These are phyloP conservation scores for Setophaga kirtlandii DNA, from an alignment of 2,113 vertebrate genomes.

Conservation along the genomic window DNA sequence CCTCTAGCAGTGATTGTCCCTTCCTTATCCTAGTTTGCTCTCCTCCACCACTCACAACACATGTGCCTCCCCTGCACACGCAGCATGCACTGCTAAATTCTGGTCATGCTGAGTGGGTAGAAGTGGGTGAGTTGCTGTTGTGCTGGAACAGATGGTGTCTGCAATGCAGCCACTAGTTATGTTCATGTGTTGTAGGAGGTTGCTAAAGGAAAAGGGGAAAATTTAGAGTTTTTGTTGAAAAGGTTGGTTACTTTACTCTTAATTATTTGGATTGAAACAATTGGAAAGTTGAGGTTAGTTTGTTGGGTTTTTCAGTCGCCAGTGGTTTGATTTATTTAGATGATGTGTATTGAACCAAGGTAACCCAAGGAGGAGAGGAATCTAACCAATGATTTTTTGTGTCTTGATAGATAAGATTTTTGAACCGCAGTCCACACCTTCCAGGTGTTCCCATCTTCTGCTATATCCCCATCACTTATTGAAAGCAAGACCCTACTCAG, in stretches of 20 bases:
- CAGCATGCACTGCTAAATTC: slow-evolving; percentile 2
- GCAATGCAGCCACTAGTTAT: slow-evolving; percentile 34
- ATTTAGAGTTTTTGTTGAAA: not conserved
- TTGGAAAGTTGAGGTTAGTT: not conserved
- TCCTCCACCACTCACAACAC: not conserved
- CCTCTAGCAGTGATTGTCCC: not conserved
- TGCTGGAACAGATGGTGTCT: slow-evolving; percentile 62
- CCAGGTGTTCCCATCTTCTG: not conserved
- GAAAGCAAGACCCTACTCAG: not conserved
- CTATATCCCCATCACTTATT: not conserved
- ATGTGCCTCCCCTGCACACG: slow-evolving; percentile 8
- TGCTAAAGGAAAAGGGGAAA: slow-evolving; percentile 30
- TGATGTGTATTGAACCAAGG: not conserved
- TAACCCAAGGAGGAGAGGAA: not conserved
- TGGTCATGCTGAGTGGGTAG: slow-evolving; percentile 39
- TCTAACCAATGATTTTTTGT: not conserved
- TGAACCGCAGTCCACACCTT: not conserved
- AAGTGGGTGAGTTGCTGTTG: slow-evolving; percentile 55
- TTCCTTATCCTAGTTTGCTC: slow-evolving; percentile 16
- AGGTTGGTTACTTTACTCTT: not conserved
- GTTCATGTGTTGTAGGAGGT: slow-evolving; percentile 35
- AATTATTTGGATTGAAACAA: not conserved
- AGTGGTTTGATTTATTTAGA: not conserved
- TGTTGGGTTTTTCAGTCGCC: not conserved
- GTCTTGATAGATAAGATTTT: not conserved